These are phyloP conservation scores for Saguinus imperator DNA, from an alignment of 2,113 vertebrate species.

Conservation along the genomic window DNA sequence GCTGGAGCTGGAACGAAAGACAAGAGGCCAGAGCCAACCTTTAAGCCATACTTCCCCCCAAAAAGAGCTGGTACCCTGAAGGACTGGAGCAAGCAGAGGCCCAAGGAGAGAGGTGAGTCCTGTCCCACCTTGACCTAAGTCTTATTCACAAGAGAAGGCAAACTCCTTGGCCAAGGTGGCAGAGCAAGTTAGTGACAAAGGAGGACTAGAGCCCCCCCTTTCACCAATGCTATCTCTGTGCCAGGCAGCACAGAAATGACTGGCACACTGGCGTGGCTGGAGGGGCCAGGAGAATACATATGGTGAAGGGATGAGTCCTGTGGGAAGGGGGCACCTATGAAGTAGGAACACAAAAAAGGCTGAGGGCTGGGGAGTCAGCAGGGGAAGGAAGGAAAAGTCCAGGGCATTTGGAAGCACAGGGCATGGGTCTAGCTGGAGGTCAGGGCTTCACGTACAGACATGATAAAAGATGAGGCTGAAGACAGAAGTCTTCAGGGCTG, in stretches of 20 bases:
- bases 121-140: background rate
- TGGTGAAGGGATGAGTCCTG: background rate
- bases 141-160: slow-evolving; percentile 13
- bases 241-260: background rate
- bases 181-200: slow-evolving; percentile 3
- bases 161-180: background rate
- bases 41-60: slow-evolving; percentile 17
- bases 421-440: background rate
- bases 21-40: slow-evolving; percentile 40
- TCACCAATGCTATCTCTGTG: background rate
- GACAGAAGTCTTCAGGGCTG: background rate
- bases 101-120: slow-evolving; percentile 71
- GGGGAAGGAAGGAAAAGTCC: background rate
- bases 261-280: background rate
- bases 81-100: slow-evolving; percentile 53
- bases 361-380: background rate
- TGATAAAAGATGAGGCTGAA: background rate
- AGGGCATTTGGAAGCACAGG: background rate
- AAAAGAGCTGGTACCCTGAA: slow-evolving; percentile 44
- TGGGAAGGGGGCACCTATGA: background rate
- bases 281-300: background rate
- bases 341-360: background rate
- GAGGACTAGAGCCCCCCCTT: background rate
- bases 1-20: slow-evolving; percentile 29
- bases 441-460: background rate